These are phyloP conservation scores for Sceloporus undulatus DNA, from an alignment of 2,113 vertebrate species.

Conservation along the genomic window DNA sequence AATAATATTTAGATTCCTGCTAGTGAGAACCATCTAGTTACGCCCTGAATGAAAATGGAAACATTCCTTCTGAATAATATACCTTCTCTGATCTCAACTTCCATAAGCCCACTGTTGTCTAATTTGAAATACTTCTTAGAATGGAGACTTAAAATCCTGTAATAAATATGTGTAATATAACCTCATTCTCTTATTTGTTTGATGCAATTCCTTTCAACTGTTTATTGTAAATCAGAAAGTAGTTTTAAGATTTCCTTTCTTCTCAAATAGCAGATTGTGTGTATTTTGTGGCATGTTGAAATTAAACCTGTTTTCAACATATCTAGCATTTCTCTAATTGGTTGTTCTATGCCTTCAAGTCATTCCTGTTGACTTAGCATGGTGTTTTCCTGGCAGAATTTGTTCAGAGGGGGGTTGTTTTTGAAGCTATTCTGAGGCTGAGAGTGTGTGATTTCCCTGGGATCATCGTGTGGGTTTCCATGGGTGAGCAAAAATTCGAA, in stretches of 20 bases:
- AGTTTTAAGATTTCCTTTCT: not conserved
- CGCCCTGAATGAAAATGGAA: not conserved
- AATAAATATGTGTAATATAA: fast-evolving
- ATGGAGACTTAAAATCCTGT: not conserved
- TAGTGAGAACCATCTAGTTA: conserved; percentile 2
- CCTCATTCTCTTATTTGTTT: not conserved
- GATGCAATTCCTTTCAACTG: not conserved
- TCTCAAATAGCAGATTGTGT: conserved; percentile 20
- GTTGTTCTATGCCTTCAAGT: conserved; percentile 6
- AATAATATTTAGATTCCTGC: not conserved
- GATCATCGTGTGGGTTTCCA: no score
- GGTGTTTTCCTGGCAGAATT: no score
- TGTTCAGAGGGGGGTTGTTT: no score
- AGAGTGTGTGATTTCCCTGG: no score
- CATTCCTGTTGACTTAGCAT: no score
- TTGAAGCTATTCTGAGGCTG: no score
- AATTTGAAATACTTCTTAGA: conserved; percentile 2
- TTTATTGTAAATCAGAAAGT: not conserved
- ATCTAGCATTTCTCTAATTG: conserved; percentile 21
- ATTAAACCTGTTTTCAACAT: not conserved
- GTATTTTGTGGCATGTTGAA: not conserved
- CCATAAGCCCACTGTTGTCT: not conserved
- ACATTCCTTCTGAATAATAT: not conserved
- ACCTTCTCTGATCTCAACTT: not conserved
- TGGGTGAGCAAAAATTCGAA: no score